phyloP scores from a whole-genome alignment of 2,113 vertebrate genomes.

The Megaleporinus macrocephalus region DNA sequence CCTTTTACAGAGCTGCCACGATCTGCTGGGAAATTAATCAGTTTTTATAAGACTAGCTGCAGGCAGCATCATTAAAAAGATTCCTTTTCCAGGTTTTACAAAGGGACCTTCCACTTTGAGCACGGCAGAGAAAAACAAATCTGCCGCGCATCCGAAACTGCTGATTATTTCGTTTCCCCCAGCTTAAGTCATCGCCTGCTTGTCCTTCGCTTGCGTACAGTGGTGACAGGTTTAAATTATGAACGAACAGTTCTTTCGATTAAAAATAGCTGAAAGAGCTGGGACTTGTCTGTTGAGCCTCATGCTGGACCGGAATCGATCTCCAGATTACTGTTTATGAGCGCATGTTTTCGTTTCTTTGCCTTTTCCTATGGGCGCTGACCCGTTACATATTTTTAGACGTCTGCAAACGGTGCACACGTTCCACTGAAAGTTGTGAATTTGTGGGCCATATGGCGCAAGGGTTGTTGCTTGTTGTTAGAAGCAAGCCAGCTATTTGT shows the following conservation, averaged over 20 bases:
- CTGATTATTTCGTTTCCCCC: background rate
- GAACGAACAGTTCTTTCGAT: background rate
- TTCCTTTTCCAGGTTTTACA: background rate
- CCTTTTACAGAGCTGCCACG: constrained; percentile 47
- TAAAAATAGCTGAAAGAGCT: constrained; percentile 5
- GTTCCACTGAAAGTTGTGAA: constrained; percentile 20
- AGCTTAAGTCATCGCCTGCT: background rate
- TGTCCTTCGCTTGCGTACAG: constrained; percentile 15
- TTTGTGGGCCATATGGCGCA: constrained; percentile 25
- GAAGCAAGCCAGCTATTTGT: constrained; percentile 43
- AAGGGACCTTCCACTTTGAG: background rate
- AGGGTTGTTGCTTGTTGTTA: constrained; percentile 37
- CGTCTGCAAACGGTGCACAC: background rate
- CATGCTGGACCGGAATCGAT: background rate
- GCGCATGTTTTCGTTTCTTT: background rate
- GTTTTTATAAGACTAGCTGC: constrained; percentile 45
- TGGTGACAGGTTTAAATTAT: constrained; percentile 12
- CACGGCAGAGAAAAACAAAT: background rate
- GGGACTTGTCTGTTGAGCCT: background rate
- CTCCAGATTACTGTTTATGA: background rate
- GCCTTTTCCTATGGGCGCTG: background rate
- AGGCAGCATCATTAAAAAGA: constrained; percentile 12
- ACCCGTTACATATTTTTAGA: constrained; percentile 22
- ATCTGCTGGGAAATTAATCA: constrained; percentile 54
- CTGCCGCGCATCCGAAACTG: background rate